These are phyloP conservation scores for Endotricha flammealis DNA, from an alignment of 2,888 invertebrate species.

Conservation along the genomic window DNA sequence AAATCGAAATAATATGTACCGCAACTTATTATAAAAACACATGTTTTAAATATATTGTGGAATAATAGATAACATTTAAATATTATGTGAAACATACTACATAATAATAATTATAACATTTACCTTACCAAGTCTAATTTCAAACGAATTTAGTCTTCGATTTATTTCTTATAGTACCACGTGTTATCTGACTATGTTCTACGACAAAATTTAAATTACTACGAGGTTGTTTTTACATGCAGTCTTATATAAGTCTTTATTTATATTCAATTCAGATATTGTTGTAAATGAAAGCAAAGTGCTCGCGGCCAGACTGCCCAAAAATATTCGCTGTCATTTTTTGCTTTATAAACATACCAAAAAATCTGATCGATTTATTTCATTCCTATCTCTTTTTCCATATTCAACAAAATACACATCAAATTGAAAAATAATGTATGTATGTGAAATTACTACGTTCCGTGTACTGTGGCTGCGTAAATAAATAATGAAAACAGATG, in stretches of 20 bases:
- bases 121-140: too few relatives aligned
- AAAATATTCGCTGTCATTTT: conserved; percentile 14
- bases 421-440: conserved; percentile 26
- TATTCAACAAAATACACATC: conserved; percentile 19
- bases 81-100: too few relatives aligned
- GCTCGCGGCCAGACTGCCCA: conserved; percentile 23
- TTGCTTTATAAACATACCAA: neutral
- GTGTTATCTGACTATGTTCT: too few relatives aligned
- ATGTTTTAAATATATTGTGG: too few relatives aligned
- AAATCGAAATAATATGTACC: too few relatives aligned
- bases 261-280: conserved; percentile 30
- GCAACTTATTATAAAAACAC: too few relatives aligned
- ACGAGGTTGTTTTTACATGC: conserved; percentile 22
- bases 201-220: too few relatives aligned
- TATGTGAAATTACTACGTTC: conserved; percentile 33
- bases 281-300: conserved; percentile 35
- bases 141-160: too few relatives aligned
- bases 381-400: neutral
- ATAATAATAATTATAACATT: too few relatives aligned
- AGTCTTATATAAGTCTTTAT: conserved; percentile 31
- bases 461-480: conserved; percentile 40
- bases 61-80: too few relatives aligned
- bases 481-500: conserved; percentile 56
- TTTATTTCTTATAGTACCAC: too few relatives aligned
- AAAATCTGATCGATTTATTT: neutral